phyloP scores from a whole-genome alignment of 1,140 invertebrate species.

The Triops cancriformis region DNA sequence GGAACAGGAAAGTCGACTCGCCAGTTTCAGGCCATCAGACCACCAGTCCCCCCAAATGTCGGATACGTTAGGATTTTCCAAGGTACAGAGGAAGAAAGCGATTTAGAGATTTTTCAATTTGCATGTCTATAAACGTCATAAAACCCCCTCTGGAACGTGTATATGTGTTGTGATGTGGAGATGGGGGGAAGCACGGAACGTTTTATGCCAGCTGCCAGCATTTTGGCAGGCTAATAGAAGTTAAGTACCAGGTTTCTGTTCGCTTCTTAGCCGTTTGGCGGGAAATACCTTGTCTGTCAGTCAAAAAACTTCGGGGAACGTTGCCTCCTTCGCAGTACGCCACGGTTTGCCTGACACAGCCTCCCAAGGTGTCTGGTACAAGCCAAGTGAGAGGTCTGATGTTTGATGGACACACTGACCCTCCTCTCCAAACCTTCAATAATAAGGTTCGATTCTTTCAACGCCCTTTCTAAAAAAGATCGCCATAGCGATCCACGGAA shows the following conservation, averaged over 20 bases:
- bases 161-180: background rate
- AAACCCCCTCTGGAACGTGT: background rate
- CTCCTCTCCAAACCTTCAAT: conserved; percentile 13
- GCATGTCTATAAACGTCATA: conserved; percentile 5
- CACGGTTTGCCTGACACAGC: too few species aligned
- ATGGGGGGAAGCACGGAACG: background rate
- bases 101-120: conserved; percentile 14
- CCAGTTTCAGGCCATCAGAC: background rate
- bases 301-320: background rate
- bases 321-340: background rate
- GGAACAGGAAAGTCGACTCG: background rate
- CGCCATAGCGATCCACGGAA: background rate
- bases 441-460: background rate
- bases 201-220: conserved; percentile 4
- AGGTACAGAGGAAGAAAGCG: background rate
- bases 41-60: background rate
- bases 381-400: background rate
- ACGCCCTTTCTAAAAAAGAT: background rate
- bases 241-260: conserved; percentile 7
- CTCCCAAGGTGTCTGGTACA: background rate
- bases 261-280: conserved; percentile 2
- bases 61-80: background rate
- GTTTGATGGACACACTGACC: conserved; percentile 4
- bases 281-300: conserved; percentile 9
- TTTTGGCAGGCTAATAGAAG: conserved; percentile 10